Conservation (phyloP, 2,888 invertebrate genomes). For the Spodoptera picta region DNA sequence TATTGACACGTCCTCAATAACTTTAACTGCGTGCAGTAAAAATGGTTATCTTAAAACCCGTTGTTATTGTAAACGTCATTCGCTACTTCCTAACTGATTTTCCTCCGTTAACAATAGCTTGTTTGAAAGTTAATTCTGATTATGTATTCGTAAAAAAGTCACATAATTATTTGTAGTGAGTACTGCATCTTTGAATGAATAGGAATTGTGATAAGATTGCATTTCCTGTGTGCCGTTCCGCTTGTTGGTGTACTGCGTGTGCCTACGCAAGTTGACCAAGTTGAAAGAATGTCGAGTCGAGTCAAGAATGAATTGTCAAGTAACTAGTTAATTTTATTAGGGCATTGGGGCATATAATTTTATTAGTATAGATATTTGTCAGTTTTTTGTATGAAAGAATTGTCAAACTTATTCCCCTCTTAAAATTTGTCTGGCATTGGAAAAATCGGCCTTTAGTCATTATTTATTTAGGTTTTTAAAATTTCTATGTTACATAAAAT, state of each 20-base stretch:
- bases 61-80: conserved; percentile 11
- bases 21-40: conserved; percentile 5
- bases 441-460: too few relatives aligned
- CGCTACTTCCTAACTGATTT: conserved; percentile 27
- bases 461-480: too few relatives aligned
- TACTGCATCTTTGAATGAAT: conserved; percentile 31
- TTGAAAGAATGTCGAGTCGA: not conserved
- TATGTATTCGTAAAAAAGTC: conserved; percentile 31
- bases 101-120: conserved; percentile 30
- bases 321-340: too few relatives aligned
- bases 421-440: too few relatives aligned
- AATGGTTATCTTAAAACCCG: conserved; percentile 9
- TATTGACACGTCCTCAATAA: not conserved
- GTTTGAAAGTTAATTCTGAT: conserved; percentile 21
- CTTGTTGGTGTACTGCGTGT: conserved; percentile 41
- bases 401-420: too few relatives aligned
- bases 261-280: conserved; percentile 22
- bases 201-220: conserved; percentile 48
- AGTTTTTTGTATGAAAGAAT: too few relatives aligned
- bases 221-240: conserved; percentile 57
- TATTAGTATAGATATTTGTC: too few relatives aligned
- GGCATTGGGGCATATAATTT: too few relatives aligned
- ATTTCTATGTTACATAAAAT: too few relatives aligned
- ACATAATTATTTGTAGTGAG: conserved; percentile 30
- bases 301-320: not conserved